A percentile compares a stretch with the other conserved stretches of the same genome.
phyloP scores from a whole-genome alignment of 53 echinoderm and acorn worm genomes.

The Mesocentrotus franciscanus region DNA sequence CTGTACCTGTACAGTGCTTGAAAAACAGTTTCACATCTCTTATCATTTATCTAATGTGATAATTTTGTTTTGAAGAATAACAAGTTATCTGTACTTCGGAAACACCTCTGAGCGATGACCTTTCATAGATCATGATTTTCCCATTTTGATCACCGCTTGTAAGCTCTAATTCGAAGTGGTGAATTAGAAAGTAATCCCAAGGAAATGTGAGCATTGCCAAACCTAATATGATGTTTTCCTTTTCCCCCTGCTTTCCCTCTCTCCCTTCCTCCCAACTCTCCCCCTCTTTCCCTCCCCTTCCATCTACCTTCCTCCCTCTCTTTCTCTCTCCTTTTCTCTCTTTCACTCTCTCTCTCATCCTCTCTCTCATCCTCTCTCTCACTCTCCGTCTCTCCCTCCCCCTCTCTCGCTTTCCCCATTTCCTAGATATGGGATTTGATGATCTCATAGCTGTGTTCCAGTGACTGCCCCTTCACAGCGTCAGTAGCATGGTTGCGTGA shows the following conservation, averaged over 20 bases:
- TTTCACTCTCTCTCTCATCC: not conserved
- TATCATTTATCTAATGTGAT: too few relatives aligned
- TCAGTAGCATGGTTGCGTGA: not conserved
- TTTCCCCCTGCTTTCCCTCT: not conserved
- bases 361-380: not conserved
- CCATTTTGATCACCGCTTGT: not conserved
- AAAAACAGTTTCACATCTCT: too few relatives aligned
- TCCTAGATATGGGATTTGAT: slow-evolving; percentile 1
- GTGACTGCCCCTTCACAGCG: not conserved
- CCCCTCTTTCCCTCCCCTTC: not conserved
- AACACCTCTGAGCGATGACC: not conserved
- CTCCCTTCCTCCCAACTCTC: not conserved
- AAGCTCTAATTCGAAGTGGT: not conserved
- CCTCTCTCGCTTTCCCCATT: not conserved
- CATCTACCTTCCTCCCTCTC: not conserved
- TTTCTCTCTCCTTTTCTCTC: not conserved
- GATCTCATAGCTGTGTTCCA: slow-evolving; percentile 17
- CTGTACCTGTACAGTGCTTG: too few relatives aligned
- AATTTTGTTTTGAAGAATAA: not conserved
- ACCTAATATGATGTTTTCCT: slow-evolving; percentile 23
- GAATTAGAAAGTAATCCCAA: not conserved
- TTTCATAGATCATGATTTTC: not conserved
- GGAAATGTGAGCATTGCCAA: slow-evolving; percentile 20
- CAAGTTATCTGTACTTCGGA: not conserved
- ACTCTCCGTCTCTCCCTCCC: not conserved